phyloP scores from a whole-genome alignment of 2,113 vertebrate species.

The Xenopus borealis region DNA sequence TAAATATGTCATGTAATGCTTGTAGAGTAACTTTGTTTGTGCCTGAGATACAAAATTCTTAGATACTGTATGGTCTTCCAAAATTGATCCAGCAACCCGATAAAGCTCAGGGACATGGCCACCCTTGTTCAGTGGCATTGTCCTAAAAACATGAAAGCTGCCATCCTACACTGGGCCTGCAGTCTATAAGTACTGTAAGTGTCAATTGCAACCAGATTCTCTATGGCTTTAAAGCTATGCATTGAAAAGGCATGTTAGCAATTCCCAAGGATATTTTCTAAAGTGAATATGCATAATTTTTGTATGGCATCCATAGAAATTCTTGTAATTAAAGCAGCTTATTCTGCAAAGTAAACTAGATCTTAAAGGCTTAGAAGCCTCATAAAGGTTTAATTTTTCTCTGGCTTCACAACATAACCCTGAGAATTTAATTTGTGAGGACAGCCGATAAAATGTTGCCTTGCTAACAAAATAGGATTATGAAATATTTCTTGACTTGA shows the following conservation, averaged over 20 bases:
- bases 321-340: conserved; percentile 14
- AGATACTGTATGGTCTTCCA: too few relatives aligned
- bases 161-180: too few relatives aligned
- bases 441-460: conserved; percentile 14
- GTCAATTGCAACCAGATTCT: conserved; percentile 20
- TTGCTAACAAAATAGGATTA: conserved; percentile 16
- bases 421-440: conserved; percentile 15
- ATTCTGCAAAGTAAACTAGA: conserved; percentile 1
- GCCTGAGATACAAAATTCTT: too few relatives aligned
- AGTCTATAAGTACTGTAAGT: too few relatives aligned
- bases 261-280: conserved; percentile 21
- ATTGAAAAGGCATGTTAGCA: conserved; percentile 3
- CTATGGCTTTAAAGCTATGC: conserved; percentile 4
- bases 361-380: conserved; percentile 2
- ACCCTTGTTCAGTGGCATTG: too few relatives aligned
- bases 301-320: conserved; percentile 12
- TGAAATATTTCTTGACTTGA: conserved; percentile 12
- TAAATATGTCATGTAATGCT: too few relatives aligned
- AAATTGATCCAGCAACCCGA: too few relatives aligned
- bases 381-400: conserved; percentile 7
- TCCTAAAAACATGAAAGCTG: too few relatives aligned
- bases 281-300: conserved; percentile 16
- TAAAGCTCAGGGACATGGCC: too few relatives aligned
- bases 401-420: conserved; percentile 3
- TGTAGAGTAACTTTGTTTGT: too few relatives aligned